phyloP scores from a whole-genome alignment of 2,113 vertebrate genomes.

The Capreolus pygargus region DNA sequence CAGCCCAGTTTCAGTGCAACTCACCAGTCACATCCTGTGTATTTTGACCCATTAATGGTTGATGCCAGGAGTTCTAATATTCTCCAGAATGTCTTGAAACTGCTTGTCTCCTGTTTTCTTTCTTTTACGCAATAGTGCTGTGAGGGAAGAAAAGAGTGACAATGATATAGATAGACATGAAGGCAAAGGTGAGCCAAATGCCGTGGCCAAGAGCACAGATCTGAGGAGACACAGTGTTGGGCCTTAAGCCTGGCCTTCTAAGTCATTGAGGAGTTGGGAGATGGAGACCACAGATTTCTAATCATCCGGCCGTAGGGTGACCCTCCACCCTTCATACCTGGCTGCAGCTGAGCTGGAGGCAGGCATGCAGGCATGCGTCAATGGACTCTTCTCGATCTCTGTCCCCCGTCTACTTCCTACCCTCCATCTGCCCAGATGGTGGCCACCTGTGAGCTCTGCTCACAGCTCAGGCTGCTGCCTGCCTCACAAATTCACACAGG shows the following conservation, averaged over 20 bases:
- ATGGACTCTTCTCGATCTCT: neutral
- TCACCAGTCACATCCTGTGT: too few relatives aligned
- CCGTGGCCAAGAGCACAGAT: neutral
- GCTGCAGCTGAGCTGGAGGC: neutral
- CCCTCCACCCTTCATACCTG: neutral
- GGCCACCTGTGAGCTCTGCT: neutral
- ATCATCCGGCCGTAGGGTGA: fast-evolving
- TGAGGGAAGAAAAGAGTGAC: neutral
- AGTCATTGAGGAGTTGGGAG: fast-evolving
- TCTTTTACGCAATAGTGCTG: neutral
- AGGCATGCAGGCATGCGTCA: fast-evolving
- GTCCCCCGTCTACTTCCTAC: neutral
- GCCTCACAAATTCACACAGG: neutral
- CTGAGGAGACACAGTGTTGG: neutral
- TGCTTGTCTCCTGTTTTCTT: too few relatives aligned
- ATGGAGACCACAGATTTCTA: neutral
- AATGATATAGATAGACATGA: neutral
- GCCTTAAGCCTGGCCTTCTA: neutral
- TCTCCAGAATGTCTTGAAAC: neutral
- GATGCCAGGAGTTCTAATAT: neutral
- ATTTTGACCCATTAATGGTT: neutral
- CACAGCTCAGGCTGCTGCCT: neutral
- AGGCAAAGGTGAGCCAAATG: neutral
- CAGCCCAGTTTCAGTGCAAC: neutral
- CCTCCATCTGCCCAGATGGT: neutral